These are phyloP conservation scores for Oscheius sp. DNA, from an alignment of 1,140 invertebrate species.

Conservation along the genomic window DNA sequence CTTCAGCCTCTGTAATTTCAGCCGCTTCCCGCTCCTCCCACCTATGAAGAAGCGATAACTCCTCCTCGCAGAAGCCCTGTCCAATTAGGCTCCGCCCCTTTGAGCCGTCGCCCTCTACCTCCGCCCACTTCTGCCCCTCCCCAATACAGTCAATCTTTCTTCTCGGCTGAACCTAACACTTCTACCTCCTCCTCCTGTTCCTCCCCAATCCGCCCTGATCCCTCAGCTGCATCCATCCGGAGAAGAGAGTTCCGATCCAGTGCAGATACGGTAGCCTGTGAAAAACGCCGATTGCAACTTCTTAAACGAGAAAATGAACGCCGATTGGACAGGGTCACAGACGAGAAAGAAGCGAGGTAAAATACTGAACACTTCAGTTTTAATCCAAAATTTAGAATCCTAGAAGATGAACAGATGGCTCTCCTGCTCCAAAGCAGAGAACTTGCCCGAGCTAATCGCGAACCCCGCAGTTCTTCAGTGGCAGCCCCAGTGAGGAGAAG, in stretches of 20 bases:
- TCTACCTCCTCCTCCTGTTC: not conserved
- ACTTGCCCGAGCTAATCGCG: not conserved
- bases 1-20: not conserved
- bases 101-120: not conserved
- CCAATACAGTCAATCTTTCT: not conserved
- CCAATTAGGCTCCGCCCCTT: not conserved
- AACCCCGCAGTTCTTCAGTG: not conserved
- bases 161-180: not conserved
- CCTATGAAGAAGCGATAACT: not conserved
- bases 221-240: not conserved
- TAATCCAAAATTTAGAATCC: not conserved
- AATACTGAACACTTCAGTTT: not conserved
- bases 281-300: not conserved
- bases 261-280: not conserved
- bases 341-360: constrained; percentile 21
- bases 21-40: not conserved
- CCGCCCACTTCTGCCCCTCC: not conserved
- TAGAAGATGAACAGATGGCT: constrained; percentile 25
- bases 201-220: not conserved
- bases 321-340: constrained; percentile 14
- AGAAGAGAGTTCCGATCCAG: not conserved
- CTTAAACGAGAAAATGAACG: constrained; percentile 12
- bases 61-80: not conserved
- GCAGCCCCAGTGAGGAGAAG: not conserved
- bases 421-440: constrained; percentile 17